Evolutionary conservation across 2,797 vertebrate genomes (phyloP).

Genomic region (Acridotheres tristis): DNA sequence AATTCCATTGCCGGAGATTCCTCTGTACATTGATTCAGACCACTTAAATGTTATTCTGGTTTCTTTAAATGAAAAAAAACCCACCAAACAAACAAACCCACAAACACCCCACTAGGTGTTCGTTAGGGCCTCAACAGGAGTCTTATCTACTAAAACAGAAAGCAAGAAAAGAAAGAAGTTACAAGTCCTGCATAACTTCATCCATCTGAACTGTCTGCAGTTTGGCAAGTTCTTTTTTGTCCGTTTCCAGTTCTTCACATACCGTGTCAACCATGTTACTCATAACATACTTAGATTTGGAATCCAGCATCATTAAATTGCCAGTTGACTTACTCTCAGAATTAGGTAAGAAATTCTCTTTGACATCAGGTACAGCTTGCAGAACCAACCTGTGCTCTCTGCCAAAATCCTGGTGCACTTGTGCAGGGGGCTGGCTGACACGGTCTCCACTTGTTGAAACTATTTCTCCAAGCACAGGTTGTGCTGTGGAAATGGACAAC

Average conservation of each 20-base stretch:
- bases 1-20: slow-evolving; percentile 36
- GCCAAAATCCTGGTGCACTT: slow-evolving; percentile 85
- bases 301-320: slow-evolving; percentile 80
- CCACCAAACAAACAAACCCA: background rate
- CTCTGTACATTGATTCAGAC: slow-evolving; percentile 57
- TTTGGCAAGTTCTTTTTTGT: slow-evolving; percentile 93
- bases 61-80: slow-evolving; percentile 28
- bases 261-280: slow-evolving; percentile 87
- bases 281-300: slow-evolving; percentile 84
- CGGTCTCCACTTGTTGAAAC: slow-evolving; percentile 67
- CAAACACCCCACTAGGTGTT: slow-evolving; percentile 19
- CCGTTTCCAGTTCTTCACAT: slow-evolving; percentile 91
- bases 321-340: slow-evolving; percentile 82
- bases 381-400: slow-evolving; percentile 83
- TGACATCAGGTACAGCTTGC: slow-evolving; percentile 82
- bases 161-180: slow-evolving; percentile 62
- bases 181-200: slow-evolving; percentile 96
- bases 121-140: slow-evolving; percentile 55
- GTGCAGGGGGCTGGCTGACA: slow-evolving; percentile 69
- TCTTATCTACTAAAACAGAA: slow-evolving; percentile 60
- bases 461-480: slow-evolving; percentile 76
- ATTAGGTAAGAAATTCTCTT: slow-evolving; percentile 86
- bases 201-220: slow-evolving; percentile 97
- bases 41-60: slow-evolving; percentile 53
- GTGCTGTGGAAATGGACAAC: slow-evolving; percentile 81